Conservation (phyloP, 2,888 invertebrate species). For the Pristionchus exspectatus region DNA sequence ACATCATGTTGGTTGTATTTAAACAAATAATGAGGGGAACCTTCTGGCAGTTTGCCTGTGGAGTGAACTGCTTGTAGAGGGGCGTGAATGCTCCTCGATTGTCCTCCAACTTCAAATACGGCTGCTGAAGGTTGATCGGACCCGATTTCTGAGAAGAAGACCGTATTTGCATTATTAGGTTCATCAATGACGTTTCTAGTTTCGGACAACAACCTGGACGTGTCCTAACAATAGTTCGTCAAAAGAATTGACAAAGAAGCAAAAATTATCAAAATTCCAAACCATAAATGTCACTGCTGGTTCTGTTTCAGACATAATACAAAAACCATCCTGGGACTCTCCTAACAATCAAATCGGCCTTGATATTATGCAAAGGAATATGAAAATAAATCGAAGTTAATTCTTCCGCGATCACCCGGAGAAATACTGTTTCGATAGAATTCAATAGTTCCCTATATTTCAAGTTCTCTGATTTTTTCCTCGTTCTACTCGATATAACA, state of each 20-base stretch:
- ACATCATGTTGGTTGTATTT: no score
- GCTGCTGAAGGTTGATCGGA: neutral
- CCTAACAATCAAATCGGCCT: no score
- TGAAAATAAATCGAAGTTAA: no score
- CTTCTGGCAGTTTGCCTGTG: conserved; percentile 10
- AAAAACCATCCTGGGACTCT: no score
- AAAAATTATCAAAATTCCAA: neutral
- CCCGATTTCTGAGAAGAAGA: neutral
- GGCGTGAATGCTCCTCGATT: conserved; percentile 49
- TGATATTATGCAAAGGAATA: no score
- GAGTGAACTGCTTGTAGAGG: conserved; percentile 41
- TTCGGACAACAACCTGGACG: no score
- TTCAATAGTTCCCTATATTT: neutral
- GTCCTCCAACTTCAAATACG: conserved; percentile 54
- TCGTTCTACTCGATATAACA: neutral
- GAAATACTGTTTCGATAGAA: neutral
- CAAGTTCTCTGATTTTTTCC: neutral
- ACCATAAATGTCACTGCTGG: neutral
- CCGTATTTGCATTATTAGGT: neutral
- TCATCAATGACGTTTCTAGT: no score
- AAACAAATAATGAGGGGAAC: neutral
- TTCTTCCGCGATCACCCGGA: neutral
- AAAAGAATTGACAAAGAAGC: neutral
- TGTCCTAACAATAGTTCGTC: neutral
- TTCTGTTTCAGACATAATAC: no score